Percentiles rank a stretch among this genome's conserved stretches.
phyloP scores from a whole-genome alignment of 2,888 invertebrate species.

The Agrotis clavis region DNA sequence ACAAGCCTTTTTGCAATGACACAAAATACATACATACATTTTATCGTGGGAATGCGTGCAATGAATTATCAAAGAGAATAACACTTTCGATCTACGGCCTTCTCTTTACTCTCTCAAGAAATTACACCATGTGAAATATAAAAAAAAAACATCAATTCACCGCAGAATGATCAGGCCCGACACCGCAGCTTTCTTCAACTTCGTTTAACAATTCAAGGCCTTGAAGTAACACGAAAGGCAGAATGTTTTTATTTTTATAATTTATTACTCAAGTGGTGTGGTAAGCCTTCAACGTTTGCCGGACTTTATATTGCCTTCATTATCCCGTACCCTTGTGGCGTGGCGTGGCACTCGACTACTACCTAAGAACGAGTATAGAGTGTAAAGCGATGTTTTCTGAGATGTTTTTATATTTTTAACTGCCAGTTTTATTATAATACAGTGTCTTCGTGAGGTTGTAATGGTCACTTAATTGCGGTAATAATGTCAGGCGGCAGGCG shows the following conservation, averaged over 20 bases:
- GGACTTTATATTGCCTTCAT: slow-evolving; percentile 63
- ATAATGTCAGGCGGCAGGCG: slow-evolving; percentile 68
- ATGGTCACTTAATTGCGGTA: slow-evolving; percentile 74
- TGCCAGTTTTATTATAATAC: slow-evolving; percentile 46
- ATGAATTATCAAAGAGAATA: slow-evolving; percentile 6
- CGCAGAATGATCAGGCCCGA: slow-evolving; percentile 1
- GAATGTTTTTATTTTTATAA: slow-evolving; percentile 58
- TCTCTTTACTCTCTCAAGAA: slow-evolving; percentile 25
- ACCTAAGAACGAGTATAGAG: slow-evolving; percentile 37
- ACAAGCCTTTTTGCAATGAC: slow-evolving; percentile 7
- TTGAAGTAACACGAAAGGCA: slow-evolving; percentile 39
- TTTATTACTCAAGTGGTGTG: slow-evolving; percentile 50
- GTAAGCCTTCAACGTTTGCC: slow-evolving; percentile 26
- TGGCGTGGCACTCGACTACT: slow-evolving; percentile 38
- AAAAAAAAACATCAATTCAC: slow-evolving; percentile 29
- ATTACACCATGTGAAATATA: slow-evolving; percentile 22
- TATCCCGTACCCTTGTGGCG: slow-evolving; percentile 60
- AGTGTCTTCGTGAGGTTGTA: slow-evolving; percentile 60
- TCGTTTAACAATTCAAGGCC: slow-evolving; percentile 42
- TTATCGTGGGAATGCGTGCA: neutral
- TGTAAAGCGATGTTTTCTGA: slow-evolving; percentile 33
- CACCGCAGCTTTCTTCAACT: slow-evolving; percentile 42
- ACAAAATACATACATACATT: neutral
- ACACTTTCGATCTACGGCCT: neutral
- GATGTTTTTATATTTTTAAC: slow-evolving; percentile 54